A percentile compares a stretch with the other conserved stretches of the same genome.
These are phyloP conservation scores for Therioaphis trifolii DNA, from an alignment of 2,888 invertebrate species.

Conservation along the genomic window DNA sequence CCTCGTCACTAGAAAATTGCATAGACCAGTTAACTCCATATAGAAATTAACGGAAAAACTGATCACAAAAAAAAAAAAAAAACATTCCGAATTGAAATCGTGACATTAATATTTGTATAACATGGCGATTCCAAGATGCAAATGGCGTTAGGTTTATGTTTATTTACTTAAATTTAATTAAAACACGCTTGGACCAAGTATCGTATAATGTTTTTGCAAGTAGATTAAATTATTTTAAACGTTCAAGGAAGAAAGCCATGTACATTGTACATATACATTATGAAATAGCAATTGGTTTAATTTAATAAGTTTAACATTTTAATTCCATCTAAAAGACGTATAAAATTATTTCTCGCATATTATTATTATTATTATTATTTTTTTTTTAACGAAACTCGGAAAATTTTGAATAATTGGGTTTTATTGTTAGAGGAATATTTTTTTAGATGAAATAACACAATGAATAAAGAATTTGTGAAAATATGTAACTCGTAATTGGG, in stretches of 20 bases:
- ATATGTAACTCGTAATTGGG: background rate
- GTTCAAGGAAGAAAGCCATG: background rate
- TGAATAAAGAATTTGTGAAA: slow-evolving; percentile 6
- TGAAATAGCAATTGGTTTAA: background rate
- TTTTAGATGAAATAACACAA: background rate
- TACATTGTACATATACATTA: background rate
- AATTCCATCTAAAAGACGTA: background rate
- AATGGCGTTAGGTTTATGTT: too few species aligned
- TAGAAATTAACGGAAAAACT: too few species aligned
- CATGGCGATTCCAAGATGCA: too few species aligned
- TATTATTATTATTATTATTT: too few species aligned
- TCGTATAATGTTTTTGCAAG: background rate
- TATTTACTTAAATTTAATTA: too few species aligned
- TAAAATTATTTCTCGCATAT: background rate
- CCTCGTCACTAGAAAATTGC: too few species aligned
- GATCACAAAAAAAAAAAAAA: too few species aligned
- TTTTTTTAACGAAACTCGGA: background rate
- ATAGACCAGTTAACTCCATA: too few species aligned
- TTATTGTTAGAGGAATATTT: background rate
- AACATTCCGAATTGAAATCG: too few species aligned
- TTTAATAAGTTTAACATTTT: background rate
- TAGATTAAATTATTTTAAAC: background rate
- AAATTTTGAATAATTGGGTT: slow-evolving; percentile 1
- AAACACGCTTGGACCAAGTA: background rate
- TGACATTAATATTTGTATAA: too few species aligned